Conservation (phyloP, 2,888 invertebrate species). For the Hetaerina titia region DNA sequence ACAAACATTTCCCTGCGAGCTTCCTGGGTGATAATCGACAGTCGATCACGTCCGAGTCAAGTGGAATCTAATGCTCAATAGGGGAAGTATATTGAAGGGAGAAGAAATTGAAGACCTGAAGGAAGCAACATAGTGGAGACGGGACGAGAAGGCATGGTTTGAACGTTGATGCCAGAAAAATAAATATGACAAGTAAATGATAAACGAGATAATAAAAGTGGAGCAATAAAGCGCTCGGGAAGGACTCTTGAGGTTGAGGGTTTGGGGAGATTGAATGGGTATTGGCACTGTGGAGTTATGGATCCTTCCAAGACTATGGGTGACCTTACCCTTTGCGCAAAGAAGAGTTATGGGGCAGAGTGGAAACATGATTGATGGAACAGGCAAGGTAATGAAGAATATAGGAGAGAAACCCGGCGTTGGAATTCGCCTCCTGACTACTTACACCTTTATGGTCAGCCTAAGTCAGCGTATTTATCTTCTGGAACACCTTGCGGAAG, state of each 20-base stretch:
- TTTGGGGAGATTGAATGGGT: neutral
- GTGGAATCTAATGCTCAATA: neutral
- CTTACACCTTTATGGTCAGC: neutral
- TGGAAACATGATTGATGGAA: neutral
- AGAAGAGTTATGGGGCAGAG: neutral
- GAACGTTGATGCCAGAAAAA: neutral
- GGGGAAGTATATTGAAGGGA: neutral
- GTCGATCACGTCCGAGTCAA: neutral
- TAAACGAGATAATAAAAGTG: constrained; percentile 27
- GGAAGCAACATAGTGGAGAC: neutral
- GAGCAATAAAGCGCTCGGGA: neutral
- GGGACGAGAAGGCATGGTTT: neutral
- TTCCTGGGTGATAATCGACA: neutral
- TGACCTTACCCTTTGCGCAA: neutral
- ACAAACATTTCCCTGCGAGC: no score
- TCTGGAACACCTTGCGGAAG: neutral
- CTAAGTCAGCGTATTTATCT: neutral
- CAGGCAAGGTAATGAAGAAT: neutral
- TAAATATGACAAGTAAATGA: neutral
- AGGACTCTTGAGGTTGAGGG: neutral
- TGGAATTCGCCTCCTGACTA: neutral
- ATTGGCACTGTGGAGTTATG: neutral
- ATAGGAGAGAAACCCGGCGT: neutral
- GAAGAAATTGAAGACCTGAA: neutral
- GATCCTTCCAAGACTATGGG: neutral